Base-by-base conservation (phyloP, 2,797 vertebrate genomes). In the Natrix natrix region DNA sequence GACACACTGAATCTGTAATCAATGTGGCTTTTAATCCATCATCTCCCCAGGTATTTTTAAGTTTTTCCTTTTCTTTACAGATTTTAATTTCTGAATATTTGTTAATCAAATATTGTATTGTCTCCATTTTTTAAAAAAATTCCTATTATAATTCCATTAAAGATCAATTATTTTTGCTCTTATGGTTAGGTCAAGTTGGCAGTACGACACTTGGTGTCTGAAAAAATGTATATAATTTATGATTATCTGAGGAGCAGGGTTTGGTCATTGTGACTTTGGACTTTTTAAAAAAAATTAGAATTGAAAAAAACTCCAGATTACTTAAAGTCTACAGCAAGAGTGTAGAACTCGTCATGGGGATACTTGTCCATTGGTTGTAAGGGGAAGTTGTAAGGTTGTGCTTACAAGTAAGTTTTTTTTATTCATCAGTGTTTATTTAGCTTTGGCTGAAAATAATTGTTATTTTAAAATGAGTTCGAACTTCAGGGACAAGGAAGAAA, bases 1-100 rank as follows among this genome's bases (percentile, higher is more conserved):
- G 98, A 96, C 98, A 99, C 95, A 98, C 98, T 4, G 98, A 98
- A 87, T 97, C 98, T 0, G 98, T 99, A 88, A 96, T 97, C n/a
- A 97, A 94, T 28, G 98, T 99, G 94, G 96, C 97, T 90, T 99
- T 99, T 96, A 98, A 97, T 96, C 98, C 98, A 0, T 97, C 98
- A 11, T 96, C 92, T 86, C 98, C 98, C 48, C 98, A 98, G 98
- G 99, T 99, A 97, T 59, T 91, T 8, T 74, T 83, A 48, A 83
- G 4, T 2, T 83, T 0, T 59, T 22, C 10, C 22, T 92, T 93
- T 94, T 20, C 90, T 91, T 92, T 0, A 92, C 52, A 92, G 10
- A 1, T 11, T 22, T 0, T 57, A 61, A 91, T 86, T 87, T 55
- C 7, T 88, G 87, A 55, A 61, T 69, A 32, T 52, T 63, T 69